phyloP scores from a whole-genome alignment of 2,797 vertebrate species.

The Clamator glandarius region DNA sequence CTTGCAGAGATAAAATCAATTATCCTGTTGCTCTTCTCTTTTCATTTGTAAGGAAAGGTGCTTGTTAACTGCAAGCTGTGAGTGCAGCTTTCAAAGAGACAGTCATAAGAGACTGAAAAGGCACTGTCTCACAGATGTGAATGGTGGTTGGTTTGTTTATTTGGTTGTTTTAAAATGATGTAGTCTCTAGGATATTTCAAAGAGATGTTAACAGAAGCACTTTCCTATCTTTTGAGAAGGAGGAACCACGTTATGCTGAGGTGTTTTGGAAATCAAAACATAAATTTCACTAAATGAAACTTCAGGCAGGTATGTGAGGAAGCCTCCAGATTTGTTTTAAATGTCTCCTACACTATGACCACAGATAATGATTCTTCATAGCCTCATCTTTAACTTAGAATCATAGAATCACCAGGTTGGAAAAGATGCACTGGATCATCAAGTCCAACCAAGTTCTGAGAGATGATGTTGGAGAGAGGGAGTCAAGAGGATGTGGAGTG shows the following conservation, averaged over 20 bases:
- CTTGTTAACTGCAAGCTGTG: background rate
- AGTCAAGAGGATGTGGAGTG: background rate
- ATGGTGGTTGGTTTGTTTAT: background rate
- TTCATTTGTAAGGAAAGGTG: conserved; percentile 2
- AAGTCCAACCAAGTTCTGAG: too few relatives aligned
- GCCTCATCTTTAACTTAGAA: background rate
- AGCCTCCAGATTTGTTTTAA: background rate
- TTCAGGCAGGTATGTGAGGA: background rate
- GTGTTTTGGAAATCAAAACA: background rate
- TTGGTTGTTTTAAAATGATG: background rate
- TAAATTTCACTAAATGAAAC: background rate
- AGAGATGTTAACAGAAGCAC: background rate
- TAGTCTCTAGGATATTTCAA: background rate
- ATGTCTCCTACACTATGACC: background rate
- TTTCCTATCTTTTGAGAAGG: background rate
- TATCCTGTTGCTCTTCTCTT: conserved; percentile 9
- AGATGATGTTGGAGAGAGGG: background rate
- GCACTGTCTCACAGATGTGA: background rate
- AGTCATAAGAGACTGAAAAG: background rate
- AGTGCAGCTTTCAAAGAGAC: background rate
- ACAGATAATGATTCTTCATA: background rate
- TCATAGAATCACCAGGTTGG: too few relatives aligned
- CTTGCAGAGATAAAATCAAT: conserved; percentile 27
- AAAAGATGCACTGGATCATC: too few relatives aligned
- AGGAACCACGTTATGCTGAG: background rate